Base-by-base conservation (phyloP, 2,797 vertebrate species). In the Basileuterus tristriatus region DNA sequence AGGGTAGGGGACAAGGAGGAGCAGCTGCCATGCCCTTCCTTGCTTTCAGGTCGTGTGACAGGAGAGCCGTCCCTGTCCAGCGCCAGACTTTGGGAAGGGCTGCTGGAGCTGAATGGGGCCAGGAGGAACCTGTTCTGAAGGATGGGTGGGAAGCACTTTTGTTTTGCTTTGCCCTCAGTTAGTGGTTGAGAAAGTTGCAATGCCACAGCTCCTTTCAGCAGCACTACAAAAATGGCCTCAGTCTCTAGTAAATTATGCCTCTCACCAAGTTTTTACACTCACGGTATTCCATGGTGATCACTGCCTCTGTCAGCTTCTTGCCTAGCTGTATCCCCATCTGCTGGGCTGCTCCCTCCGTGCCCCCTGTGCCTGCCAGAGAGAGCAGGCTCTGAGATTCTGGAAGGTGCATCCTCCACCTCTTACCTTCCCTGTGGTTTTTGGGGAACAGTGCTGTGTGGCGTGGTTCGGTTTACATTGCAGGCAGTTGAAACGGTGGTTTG, bases 291-390 rank as follows among this genome's bases (percentile, higher is more conserved):
- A 0, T 55, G 3, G 2, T 10, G 17, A 36, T 22, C 10, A 7
- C 39, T 2, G 4, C 4, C 60, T n/a, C 1, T 3, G 5, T 12
- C n/a, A 29, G 29, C 37, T 63, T 69, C 29, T 36, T 63, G 37
- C 11, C 34, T 11, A 0, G 2, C 23, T 6, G 1, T 3, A 4
- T 34, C 15, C 7, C 7, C 0, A 0, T 4, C 2, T 32, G 9
- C 16, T 18, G 1, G 2, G 19, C 36, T 0, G 0, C 8, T 62
- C 13, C 3, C 4, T 49, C 15, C 20, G 3, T 4, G n/a, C 16
- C 23, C 14, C 41, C 1, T 1, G 21, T 1, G 1, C 36, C 44
- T 49, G 47, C 34, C 56, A 15, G 56, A 46, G 46, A 12, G 46
- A 58, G 16, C 19, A 11, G 39, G 5, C 26, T 27, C 43, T 12